Percentiles rank a stretch among this genome's conserved stretches.
These are phyloP conservation scores for Boloria euphrosyne DNA, from an alignment of 2,888 invertebrate genomes.

Conservation along the genomic window DNA sequence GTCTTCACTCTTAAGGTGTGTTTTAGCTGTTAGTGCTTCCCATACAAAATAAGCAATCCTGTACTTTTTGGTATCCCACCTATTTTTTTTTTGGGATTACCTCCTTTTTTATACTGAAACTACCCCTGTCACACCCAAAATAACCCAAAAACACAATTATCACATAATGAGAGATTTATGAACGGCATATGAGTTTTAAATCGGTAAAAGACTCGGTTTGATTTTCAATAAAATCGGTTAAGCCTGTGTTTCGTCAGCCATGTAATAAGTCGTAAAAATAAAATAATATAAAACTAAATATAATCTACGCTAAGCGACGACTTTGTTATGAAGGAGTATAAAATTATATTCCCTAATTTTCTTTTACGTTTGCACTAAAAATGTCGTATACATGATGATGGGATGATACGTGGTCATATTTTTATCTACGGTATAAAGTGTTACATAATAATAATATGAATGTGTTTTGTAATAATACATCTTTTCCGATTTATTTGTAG, in stretches of 20 bases:
- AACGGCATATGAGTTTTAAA: not conserved
- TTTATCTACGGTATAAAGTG: not conserved
- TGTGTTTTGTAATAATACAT: too few species aligned
- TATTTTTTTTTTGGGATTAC: too few species aligned
- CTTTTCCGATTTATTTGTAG: too few species aligned
- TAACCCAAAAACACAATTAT: too few species aligned
- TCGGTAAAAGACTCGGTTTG: not conserved
- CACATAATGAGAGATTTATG: too few species aligned
- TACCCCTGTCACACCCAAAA: too few species aligned
- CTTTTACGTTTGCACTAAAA: constrained; percentile 1
- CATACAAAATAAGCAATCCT: too few species aligned
- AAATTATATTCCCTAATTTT: constrained; percentile 2
- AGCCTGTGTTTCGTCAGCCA: not conserved
- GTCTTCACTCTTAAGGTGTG: too few species aligned
- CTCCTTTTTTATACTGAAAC: too few species aligned
- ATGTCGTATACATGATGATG: constrained; percentile 1
- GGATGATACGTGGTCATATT: not conserved
- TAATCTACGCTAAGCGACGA: not conserved
- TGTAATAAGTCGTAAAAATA: constrained; percentile 1
- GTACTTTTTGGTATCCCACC: too few species aligned
- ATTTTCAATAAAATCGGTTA: not conserved
- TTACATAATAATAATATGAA: too few species aligned
- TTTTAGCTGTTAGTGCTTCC: too few species aligned
- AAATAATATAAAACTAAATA: not conserved
- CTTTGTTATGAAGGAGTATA: constrained; percentile 1